Conservation (phyloP, 2,888 invertebrate genomes). For the Drosophila incognita region DNA sequence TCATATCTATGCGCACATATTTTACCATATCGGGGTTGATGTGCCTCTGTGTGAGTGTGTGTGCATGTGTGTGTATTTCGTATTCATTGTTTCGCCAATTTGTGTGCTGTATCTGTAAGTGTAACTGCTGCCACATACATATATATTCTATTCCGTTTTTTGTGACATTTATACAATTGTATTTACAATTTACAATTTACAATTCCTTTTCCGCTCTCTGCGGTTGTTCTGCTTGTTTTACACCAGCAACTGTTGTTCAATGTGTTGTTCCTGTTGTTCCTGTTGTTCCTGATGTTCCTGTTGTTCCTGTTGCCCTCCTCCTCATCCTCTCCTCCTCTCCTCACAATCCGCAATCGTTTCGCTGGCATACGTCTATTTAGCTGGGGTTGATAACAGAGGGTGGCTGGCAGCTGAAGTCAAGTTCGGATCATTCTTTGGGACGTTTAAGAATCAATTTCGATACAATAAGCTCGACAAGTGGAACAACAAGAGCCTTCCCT, state of each 20-base stretch:
- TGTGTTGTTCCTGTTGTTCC: slow-evolving; percentile 55
- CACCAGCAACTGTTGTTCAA: slow-evolving; percentile 64
- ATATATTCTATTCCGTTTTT: slow-evolving; percentile 43
- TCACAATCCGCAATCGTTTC: slow-evolving; percentile 18
- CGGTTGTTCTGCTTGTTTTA: slow-evolving; percentile 48
- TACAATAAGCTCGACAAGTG: slow-evolving; percentile 65
- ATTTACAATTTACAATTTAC: slow-evolving; percentile 67
- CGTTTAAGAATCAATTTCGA: slow-evolving; percentile 76
- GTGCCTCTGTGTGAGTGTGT: neutral
- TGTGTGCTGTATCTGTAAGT: slow-evolving; percentile 20
- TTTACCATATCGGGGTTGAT: slow-evolving; percentile 32
- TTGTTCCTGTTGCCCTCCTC: neutral
- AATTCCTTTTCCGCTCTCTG: slow-evolving; percentile 1
- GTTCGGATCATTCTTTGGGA: slow-evolving; percentile 73
- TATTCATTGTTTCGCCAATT: slow-evolving; percentile 51
- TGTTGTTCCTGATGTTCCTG: too few species aligned
- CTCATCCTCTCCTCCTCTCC: neutral
- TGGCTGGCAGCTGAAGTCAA: slow-evolving; percentile 52
- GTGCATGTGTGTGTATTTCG: slow-evolving; percentile 15
- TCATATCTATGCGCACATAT: slow-evolving; percentile 49
- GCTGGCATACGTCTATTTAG: slow-evolving; percentile 40
- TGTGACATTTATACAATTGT: slow-evolving; percentile 54
- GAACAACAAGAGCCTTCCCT: slow-evolving; percentile 30
- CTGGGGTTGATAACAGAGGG: slow-evolving; percentile 30
- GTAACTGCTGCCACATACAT: slow-evolving; percentile 39